These are phyloP conservation scores for Orcinus orca DNA, from an alignment of 2,113 vertebrate species.

Conservation along the genomic window DNA sequence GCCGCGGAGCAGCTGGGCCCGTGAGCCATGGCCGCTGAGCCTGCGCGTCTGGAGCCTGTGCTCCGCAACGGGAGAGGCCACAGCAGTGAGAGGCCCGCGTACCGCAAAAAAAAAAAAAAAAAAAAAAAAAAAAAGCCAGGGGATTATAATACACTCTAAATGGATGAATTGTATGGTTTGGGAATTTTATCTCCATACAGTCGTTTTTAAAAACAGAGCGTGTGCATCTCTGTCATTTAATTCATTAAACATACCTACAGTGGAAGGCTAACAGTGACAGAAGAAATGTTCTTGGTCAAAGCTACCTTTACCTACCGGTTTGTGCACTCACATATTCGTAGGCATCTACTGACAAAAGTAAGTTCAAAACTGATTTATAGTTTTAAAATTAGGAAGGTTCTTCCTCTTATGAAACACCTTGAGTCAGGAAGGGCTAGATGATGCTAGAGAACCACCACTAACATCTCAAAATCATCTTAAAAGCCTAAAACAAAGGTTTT, in stretches of 20 bases:
- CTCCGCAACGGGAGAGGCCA: too few species aligned
- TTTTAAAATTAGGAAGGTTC: not conserved
- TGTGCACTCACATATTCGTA: not conserved
- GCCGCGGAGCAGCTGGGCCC: too few species aligned
- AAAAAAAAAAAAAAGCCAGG: not conserved
- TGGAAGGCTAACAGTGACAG: not conserved
- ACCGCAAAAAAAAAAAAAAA: too few species aligned
- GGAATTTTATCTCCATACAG: not conserved
- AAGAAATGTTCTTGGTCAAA: not conserved
- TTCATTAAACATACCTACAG: not conserved
- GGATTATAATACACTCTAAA: not conserved
- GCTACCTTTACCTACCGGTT: not conserved
- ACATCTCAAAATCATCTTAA: not conserved
- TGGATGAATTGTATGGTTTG: accelerated
- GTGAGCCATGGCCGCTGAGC: too few species aligned
- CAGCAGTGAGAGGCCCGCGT: too few species aligned
- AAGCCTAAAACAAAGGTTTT: not conserved
- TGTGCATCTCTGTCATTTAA: not conserved
- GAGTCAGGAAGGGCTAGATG: not conserved
- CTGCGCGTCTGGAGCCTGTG: too few species aligned
- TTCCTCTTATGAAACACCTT: not conserved
- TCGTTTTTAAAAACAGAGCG: not conserved
- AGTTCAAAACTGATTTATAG: not conserved
- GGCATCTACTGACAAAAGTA: not conserved
- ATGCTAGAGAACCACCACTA: not conserved